A percentile compares a stretch with the other conserved stretches of the same genome.
phyloP scores from a whole-genome alignment of 92 coral and sea anemone genomes.

The Blastomussa wellsi region DNA sequence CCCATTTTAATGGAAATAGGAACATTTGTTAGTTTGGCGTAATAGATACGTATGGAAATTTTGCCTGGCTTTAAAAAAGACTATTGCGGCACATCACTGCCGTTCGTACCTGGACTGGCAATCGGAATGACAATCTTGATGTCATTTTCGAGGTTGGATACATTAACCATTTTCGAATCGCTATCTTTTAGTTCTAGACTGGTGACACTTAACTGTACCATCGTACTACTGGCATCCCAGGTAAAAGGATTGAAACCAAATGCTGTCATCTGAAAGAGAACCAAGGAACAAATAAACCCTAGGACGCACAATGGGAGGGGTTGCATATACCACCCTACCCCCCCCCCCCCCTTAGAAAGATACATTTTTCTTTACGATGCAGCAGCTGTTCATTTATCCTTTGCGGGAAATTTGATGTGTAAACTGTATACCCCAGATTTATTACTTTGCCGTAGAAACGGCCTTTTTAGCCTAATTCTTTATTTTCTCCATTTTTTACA shows the following conservation, averaged over 20 bases:
- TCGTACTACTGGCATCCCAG: conserved; percentile 24
- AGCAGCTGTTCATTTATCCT: too few species aligned
- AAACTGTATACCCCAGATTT: too few species aligned
- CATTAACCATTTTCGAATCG: neutral
- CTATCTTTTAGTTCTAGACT: conserved; percentile 9
- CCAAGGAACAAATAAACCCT: too few species aligned
- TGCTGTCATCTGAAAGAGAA: conserved; percentile 13
- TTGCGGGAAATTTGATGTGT: too few species aligned
- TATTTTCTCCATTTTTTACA: too few species aligned
- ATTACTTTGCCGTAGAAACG: too few species aligned
- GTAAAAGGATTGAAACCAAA: conserved; percentile 18
- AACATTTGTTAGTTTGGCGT: neutral
- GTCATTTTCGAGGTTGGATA: conserved; percentile 8
- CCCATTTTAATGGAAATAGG: conserved; percentile 2
- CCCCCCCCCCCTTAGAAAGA: too few species aligned
- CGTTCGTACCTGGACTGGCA: neutral
- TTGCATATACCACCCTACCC: too few species aligned
- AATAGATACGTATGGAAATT: conserved; percentile 1
- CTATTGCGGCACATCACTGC: neutral
- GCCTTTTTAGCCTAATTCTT: too few species aligned
- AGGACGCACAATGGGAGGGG: too few species aligned
- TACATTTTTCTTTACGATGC: too few species aligned
- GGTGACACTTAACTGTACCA: conserved; percentile 19
- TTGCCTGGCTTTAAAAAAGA: conserved; percentile 10
- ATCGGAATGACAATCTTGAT: conserved; percentile 14